Evolutionary conservation across 2,888 invertebrate species (phyloP).

Genomic region (Idaea aversata): DNA sequence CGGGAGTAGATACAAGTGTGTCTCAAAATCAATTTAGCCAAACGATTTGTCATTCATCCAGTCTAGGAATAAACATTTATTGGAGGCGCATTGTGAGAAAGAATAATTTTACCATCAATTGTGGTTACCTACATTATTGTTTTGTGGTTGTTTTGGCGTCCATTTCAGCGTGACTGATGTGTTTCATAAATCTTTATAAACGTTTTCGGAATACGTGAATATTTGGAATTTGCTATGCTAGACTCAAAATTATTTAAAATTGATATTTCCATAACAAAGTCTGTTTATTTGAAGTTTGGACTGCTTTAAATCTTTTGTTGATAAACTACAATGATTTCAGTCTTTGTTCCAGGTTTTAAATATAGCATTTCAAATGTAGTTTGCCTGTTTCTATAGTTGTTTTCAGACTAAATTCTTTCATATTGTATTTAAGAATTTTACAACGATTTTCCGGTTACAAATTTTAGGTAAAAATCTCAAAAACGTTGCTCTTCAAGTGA

Average conservation of each 20-base stretch:
- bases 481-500: background rate
- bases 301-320: background rate
- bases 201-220: background rate
- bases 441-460: background rate
- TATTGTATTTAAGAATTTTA: background rate
- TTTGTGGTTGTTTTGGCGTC: background rate
- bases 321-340: background rate
- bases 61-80: background rate
- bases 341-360: background rate
- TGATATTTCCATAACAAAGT: background rate
- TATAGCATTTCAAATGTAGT: background rate
- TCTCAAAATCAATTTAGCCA: conserved; percentile 16
- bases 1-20: conserved; percentile 8
- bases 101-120: background rate
- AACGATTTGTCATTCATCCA: conserved; percentile 19
- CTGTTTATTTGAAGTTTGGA: background rate
- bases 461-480: background rate
- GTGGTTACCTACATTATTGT: background rate
- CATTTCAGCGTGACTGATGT: background rate
- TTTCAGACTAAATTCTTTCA: background rate
- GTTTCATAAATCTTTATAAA: background rate
- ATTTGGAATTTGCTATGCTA: background rate
- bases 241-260: background rate
- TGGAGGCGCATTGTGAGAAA: background rate
- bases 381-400: background rate